Percentiles rank a stretch among this genome's conserved stretches.
Conservation (phyloP, 2,797 vertebrate genomes). For the Eulemur mongoz region DNA sequence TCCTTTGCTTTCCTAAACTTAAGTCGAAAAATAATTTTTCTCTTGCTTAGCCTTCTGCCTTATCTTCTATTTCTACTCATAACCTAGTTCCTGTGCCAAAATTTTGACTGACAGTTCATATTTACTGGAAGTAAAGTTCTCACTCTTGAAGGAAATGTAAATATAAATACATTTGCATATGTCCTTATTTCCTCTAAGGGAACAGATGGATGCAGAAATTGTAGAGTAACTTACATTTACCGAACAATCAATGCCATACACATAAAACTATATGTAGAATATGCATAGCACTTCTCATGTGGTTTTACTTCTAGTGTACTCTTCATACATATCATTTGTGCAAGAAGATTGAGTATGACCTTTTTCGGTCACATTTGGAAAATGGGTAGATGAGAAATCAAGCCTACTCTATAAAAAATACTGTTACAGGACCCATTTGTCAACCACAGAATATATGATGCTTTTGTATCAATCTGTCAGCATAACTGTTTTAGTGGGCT, state of each 20-base stretch:
- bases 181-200: constrained; percentile 43
- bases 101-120: constrained; percentile 66
- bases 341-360: constrained; percentile 13
- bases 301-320: background rate
- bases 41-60: background rate
- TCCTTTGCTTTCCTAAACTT: background rate
- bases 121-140: constrained; percentile 55
- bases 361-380: constrained; percentile 67
- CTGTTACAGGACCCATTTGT: constrained; percentile 24
- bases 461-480: constrained; percentile 37
- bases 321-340: background rate
- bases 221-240: constrained; percentile 41
- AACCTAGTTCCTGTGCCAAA: constrained; percentile 33
- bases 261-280: background rate
- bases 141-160: constrained; percentile 33
- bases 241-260: constrained; percentile 36
- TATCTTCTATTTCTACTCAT: constrained; percentile 55
- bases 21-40: background rate
- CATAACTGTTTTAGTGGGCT: constrained; percentile 25
- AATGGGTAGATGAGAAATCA: constrained; percentile 64
- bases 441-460: background rate
- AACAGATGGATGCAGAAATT: constrained; percentile 56
- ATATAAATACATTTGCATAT: constrained; percentile 68
- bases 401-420: constrained; percentile 38
- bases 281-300: background rate